These are phyloP conservation scores for Nibea albiflora DNA, from an alignment of 2,113 vertebrate genomes.

Conservation along the genomic window DNA sequence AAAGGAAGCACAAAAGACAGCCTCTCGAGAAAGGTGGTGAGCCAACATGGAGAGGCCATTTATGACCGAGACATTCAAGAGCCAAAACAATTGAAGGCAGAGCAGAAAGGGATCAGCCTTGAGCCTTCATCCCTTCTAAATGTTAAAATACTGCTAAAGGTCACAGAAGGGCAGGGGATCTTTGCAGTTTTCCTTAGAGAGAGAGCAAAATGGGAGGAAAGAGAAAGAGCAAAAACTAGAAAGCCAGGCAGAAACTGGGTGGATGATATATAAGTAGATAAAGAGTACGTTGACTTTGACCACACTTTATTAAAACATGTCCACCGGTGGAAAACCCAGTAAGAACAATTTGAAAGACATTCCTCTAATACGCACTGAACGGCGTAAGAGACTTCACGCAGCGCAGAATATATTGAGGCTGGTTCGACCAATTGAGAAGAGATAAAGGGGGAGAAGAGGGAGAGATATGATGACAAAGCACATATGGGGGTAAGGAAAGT, in stretches of 20 bases:
- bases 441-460: neutral
- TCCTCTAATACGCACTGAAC: neutral
- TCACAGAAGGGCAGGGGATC: constrained; percentile 31
- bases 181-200: neutral
- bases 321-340: constrained; percentile 11
- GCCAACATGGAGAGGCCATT: constrained; percentile 23
- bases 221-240: neutral
- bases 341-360: neutral
- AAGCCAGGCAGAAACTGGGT: constrained; percentile 3
- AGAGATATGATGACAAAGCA: neutral
- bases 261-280: neutral
- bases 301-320: constrained; percentile 7
- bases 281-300: constrained; percentile 16
- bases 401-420: neutral
- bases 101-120: constrained; percentile 2
- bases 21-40: constrained; percentile 25
- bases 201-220: neutral
- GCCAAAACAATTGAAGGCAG: constrained; percentile 13
- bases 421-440: neutral
- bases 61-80: constrained; percentile 16
- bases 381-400: neutral
- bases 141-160: constrained; percentile 58
- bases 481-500: constrained; percentile 13
- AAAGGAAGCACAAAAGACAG: constrained; percentile 22
- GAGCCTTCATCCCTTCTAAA: constrained; percentile 30